Conservation (phyloP, 1,140 invertebrate genomes). For the Drosophila ironensis region DNA sequence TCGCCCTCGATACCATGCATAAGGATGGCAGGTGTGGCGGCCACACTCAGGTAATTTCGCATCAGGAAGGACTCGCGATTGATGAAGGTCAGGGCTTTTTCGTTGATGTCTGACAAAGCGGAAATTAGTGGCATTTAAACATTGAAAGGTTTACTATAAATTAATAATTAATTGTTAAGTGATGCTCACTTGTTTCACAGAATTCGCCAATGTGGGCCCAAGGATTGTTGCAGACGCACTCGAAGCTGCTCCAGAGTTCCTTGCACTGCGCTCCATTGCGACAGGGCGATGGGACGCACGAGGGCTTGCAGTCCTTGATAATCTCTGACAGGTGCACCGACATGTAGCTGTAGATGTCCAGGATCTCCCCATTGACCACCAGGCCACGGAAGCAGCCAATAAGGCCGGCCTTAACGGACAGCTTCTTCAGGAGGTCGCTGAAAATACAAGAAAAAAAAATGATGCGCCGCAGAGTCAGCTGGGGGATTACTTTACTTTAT, state of each 20-base stretch:
- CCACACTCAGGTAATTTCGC: constrained; percentile 86
- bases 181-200: constrained; percentile 94
- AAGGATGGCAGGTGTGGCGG: constrained; percentile 52
- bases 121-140: no score
- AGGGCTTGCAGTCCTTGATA: constrained; percentile 95
- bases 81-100: constrained; percentile 94
- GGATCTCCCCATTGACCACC: constrained; percentile 94
- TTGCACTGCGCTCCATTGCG: constrained; percentile 94
- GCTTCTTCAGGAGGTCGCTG: constrained; percentile 90
- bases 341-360: constrained; percentile 96
- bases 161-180: not conserved
- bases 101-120: constrained; percentile 89
- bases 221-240: constrained; percentile 93
- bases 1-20: constrained; percentile 85
- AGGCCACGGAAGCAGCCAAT: constrained; percentile 96
- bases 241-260: constrained; percentile 95
- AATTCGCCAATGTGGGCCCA: constrained; percentile 94
- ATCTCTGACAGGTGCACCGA: constrained; percentile 95
- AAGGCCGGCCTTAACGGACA: constrained; percentile 91
- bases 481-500: constrained; percentile 45
- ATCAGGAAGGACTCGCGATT: constrained; percentile 90
- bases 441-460: constrained; percentile 29
- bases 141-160: not conserved
- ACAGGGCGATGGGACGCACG: constrained; percentile 96
- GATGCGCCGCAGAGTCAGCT: not conserved